Conservation (phyloP, 2,113 vertebrate species). For the Chionodraco myersi region DNA sequence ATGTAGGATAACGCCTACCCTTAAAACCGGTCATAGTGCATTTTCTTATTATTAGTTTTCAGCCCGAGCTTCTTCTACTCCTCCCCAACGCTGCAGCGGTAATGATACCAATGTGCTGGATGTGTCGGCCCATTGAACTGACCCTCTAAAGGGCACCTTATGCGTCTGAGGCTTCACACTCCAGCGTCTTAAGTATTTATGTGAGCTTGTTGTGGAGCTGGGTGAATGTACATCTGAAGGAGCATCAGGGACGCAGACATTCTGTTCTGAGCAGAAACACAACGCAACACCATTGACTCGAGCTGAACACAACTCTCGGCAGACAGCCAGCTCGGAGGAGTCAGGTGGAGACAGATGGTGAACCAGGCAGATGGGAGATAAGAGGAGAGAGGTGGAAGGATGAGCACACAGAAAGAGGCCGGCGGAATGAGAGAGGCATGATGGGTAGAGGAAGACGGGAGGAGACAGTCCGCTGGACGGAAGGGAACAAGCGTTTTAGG, state of each 20-base stretch:
- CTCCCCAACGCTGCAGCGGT: neutral
- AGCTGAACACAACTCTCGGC: constrained; percentile 20
- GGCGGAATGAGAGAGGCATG: constrained; percentile 16
- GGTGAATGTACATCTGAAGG: constrained; percentile 9
- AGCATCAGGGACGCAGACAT: constrained; percentile 13
- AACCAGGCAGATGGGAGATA: constrained; percentile 47
- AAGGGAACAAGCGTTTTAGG: constrained; percentile 24
- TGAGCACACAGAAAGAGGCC: constrained; percentile 32
- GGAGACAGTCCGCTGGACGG: constrained; percentile 10
- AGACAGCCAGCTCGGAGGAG: constrained; percentile 37
- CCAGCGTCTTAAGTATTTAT: constrained; percentile 15
- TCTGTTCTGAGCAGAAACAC: constrained; percentile 5
- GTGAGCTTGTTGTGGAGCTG: constrained; percentile 7
- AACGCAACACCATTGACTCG: constrained; percentile 24
- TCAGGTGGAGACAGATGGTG: constrained; percentile 48
- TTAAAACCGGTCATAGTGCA: neutral
- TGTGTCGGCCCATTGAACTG: constrained; percentile 11
- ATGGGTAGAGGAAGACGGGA: constrained; percentile 27
- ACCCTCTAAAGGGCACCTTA: constrained; percentile 15
- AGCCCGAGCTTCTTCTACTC: neutral
- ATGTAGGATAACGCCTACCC: neutral
- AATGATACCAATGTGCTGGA: neutral
- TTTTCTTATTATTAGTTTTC: neutral
- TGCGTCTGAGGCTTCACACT: constrained; percentile 31
- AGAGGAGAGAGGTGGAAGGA: constrained; percentile 30